A percentile compares a stretch with the other conserved stretches of the same genome.
These are phyloP conservation scores for Meandrusa payeni DNA, from an alignment of 2,888 invertebrate species.

Conservation along the genomic window DNA sequence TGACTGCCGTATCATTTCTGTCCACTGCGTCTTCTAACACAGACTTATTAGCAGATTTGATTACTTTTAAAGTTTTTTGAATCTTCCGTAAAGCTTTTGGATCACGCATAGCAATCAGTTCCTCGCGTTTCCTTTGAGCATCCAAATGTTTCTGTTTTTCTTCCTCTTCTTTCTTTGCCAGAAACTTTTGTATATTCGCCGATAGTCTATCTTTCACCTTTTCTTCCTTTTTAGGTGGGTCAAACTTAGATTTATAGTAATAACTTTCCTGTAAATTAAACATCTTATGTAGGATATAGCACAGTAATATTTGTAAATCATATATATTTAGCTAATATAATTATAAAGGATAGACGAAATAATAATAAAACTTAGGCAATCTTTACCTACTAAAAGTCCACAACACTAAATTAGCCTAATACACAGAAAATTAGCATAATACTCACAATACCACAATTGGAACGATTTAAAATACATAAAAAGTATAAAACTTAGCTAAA, in stretches of 20 bases:
- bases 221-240: conserved; percentile 90
- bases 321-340: too few relatives aligned
- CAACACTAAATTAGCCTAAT: too few relatives aligned
- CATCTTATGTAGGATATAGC: not conserved
- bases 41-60: conserved; percentile 94
- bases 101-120: conserved; percentile 84
- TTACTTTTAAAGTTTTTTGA: conserved; percentile 90
- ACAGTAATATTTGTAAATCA: too few relatives aligned
- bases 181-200: conserved; percentile 90
- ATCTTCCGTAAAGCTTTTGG: conserved; percentile 88
- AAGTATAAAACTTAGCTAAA: not conserved
- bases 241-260: conserved; percentile 89
- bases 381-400: too few relatives aligned
- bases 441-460: too few relatives aligned
- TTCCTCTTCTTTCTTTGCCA: conserved; percentile 90
- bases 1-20: conserved; percentile 87
- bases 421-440: too few relatives aligned
- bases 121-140: conserved; percentile 83
- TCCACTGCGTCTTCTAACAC: conserved; percentile 91
- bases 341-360: too few relatives aligned
- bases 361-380: too few relatives aligned
- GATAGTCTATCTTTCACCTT: conserved; percentile 85
- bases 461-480: not conserved
- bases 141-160: conserved; percentile 83
- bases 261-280: conserved; percentile 52